These are phyloP conservation scores for Trichogramma evanescens DNA, from an alignment of 2,888 invertebrate species.

Conservation along the genomic window DNA sequence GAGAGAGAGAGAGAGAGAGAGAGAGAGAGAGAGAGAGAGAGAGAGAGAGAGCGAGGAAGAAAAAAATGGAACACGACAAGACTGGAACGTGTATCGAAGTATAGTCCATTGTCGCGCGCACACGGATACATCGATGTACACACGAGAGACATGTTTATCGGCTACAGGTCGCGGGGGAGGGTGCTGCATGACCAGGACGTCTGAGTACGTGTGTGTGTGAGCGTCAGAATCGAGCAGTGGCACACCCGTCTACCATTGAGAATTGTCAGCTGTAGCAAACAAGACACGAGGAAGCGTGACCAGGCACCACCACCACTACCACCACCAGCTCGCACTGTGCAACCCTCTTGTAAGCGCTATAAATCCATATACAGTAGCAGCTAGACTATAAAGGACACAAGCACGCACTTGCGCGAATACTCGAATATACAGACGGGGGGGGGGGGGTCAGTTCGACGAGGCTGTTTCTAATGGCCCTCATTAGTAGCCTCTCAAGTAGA, in stretches of 20 bases:
- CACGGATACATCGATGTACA: neutral
- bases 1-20: neutral
- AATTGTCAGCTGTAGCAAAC: constrained; percentile 6
- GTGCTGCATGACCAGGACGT: too few relatives aligned
- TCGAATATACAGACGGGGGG: neutral
- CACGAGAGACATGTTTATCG: constrained; percentile 16
- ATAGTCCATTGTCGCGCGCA: too few relatives aligned
- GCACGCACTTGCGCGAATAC: constrained; percentile 7
- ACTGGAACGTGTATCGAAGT: constrained; percentile 9
- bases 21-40: too few relatives aligned
- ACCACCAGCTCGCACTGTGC: too few relatives aligned
- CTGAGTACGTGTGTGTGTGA: too few relatives aligned
- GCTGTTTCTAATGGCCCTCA: constrained; percentile 22
- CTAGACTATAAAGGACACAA: too few relatives aligned
- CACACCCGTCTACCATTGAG: constrained; percentile 1
- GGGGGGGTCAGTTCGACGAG: neutral
- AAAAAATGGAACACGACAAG: constrained; percentile 14
- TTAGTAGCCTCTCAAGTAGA: constrained; percentile 19
- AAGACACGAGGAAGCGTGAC: neutral
- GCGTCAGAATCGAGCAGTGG: neutral
- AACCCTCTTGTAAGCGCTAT: too few relatives aligned
- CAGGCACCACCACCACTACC: too few relatives aligned
- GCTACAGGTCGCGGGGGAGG: neutral
- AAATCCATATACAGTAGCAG: too few relatives aligned
- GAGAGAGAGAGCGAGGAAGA: neutral